phyloP scores from a whole-genome alignment of 2,888 invertebrate genomes.

The Horisme vitalbata region DNA sequence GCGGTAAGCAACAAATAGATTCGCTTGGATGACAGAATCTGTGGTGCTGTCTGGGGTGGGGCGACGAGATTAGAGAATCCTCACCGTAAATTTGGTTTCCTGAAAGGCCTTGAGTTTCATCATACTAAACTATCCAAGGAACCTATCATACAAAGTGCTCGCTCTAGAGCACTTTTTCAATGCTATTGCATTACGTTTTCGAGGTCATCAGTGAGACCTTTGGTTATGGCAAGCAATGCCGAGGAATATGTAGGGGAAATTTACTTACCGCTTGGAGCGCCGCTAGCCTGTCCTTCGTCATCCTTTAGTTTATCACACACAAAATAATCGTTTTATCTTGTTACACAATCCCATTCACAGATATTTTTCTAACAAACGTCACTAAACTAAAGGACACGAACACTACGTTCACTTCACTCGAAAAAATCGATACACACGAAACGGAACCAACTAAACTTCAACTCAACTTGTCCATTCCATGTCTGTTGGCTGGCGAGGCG shows the following conservation, averaged over 20 bases:
- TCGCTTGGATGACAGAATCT: conserved; percentile 68
- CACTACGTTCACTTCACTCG: conserved; percentile 86
- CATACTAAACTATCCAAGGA: conserved; percentile 19
- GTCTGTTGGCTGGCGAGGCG: conserved; percentile 31
- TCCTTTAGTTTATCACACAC: conserved; percentile 87
- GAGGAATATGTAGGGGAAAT: conserved; percentile 55
- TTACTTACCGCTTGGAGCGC: conserved; percentile 95
- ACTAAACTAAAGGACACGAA: conserved; percentile 88
- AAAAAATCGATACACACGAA: conserved; percentile 90
- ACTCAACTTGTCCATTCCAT: conserved; percentile 55
- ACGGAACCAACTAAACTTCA: conserved; percentile 85
- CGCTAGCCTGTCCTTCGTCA: conserved; percentile 99
- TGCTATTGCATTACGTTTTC: conserved; percentile 63
- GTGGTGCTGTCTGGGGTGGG: conserved; percentile 71
- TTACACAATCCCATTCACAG: conserved; percentile 91
- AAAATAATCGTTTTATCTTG: conserved; percentile 85
- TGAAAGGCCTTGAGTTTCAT: conserved; percentile 20
- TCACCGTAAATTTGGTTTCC: conserved; percentile 39
- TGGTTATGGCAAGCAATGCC: conserved; percentile 61
- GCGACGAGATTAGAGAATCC: conserved; percentile 59
- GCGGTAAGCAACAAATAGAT: conserved; percentile 63
- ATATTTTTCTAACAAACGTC: conserved; percentile 87
- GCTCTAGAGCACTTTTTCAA: conserved; percentile 45
- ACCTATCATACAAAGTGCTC: conserved; percentile 28
- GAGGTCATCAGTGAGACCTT: conserved; percentile 72